Percentiles rank a stretch among this genome's conserved stretches.
Conservation (phyloP, 2,113 vertebrate genomes). For the Synodontis membranacea region DNA sequence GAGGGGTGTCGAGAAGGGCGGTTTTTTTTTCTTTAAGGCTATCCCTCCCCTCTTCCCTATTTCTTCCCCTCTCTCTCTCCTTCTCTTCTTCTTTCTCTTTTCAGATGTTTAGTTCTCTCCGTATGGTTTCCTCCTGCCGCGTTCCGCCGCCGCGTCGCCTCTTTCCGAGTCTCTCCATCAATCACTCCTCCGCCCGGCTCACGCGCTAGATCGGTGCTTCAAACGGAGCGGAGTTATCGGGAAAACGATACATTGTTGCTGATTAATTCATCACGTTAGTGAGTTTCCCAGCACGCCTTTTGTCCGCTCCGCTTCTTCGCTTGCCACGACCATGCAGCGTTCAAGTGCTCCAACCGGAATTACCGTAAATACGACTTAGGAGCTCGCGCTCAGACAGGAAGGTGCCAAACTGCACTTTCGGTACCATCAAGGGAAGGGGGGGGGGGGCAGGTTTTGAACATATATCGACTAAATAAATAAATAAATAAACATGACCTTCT, state of each 20-base stretch:
- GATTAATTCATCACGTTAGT: background rate
- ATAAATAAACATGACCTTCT: background rate
- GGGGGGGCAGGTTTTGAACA: background rate
- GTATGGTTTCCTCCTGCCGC: constrained; percentile 53
- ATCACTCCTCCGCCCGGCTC: background rate
- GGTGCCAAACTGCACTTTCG: background rate
- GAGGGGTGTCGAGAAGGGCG: constrained; percentile 62
- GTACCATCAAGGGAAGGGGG: too few species aligned
- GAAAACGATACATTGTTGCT: background rate
- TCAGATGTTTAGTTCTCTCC: constrained; percentile 52
- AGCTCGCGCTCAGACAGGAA: background rate
- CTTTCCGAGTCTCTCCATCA: background rate
- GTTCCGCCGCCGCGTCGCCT: background rate
- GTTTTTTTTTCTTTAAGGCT: too few species aligned
- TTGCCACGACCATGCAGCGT: constrained; percentile 5
- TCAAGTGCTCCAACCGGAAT: background rate
- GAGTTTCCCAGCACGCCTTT: constrained; percentile 13
- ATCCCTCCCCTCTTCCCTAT: constrained; percentile 54
- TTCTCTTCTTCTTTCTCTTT: background rate
- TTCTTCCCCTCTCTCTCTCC: constrained; percentile 26
- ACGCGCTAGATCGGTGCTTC: background rate
- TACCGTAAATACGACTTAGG: constrained; percentile 11
- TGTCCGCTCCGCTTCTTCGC: constrained; percentile 2
- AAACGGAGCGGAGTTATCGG: too few species aligned
- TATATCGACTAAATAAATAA: too few species aligned